Base-by-base conservation (phyloP, 2,113 vertebrate genomes). In the Ploceus nigricollis region DNA sequence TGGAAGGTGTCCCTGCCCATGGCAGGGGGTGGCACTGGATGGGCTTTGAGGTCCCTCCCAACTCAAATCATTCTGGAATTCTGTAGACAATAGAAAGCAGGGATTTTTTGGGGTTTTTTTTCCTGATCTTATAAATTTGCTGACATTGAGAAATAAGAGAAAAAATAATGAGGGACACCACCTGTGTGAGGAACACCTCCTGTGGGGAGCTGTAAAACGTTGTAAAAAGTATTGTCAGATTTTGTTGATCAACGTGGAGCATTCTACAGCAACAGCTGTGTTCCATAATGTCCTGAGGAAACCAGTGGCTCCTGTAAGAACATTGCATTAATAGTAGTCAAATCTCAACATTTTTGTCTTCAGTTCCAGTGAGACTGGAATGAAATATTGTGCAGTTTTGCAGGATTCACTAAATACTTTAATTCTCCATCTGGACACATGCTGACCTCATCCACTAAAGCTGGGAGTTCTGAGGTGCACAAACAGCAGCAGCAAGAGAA, bases 21-120 rank as follows among this genome's bases (percentile, higher is more conserved):
- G n/a, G 18, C 28, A 73, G 18, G 7, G 20, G 20, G 17, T 18
- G 28, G 28, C 0, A n/a, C 15, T 15, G 15, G 8, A 9, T 47
- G 42, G 11, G 24, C 6, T 65, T 23, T 20, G 0, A 48, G 3
- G 15, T 30, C 15, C 13, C 3, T 35, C 0, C 8, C 50, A 24
- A 9, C 5, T 13, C 42, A 48, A 56, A 56, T 30, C 12, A 0
- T 4, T 16, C 12, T 40, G n/a, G 8, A 8, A 30, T 56, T 40
- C 42, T 30, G 15, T 9, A 3, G 15, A 13, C 7, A 24, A 31
- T 17, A 11, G 4, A 58, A 35, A 72, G 9, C 10, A 40, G 24
- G 24, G 1, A 0, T 5, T 22, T 54, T 53, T 54, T 11, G 15
- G 14, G 8, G 9, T 45, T 45, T 21, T 24, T 76, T 56, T 9